Evolutionary conservation across 2,888 invertebrate species (phyloP).

Genomic region (Acanthosepion pharaonis): DNA sequence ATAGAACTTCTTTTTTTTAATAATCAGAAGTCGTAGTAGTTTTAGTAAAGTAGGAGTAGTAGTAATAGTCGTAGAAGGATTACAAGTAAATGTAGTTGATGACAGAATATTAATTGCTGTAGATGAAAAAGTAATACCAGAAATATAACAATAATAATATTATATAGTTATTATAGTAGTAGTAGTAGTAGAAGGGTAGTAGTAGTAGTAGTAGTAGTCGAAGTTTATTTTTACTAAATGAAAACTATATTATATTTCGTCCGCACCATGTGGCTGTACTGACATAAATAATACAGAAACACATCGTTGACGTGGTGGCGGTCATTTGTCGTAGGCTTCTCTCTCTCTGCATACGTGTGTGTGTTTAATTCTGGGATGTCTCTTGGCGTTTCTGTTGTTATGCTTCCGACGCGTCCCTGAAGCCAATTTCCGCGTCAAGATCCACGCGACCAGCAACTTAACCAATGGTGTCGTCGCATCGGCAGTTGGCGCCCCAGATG

Average conservation of each 20-base stretch:
- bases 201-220: neutral
- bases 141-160: neutral
- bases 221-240: neutral
- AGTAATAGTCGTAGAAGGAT: neutral
- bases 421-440: neutral
- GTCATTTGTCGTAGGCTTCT: neutral
- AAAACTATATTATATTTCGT: neutral
- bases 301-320: slow-evolving; percentile 2
- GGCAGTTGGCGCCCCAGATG: slow-evolving; percentile 47
- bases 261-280: neutral
- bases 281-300: neutral
- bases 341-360: neutral
- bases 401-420: neutral
- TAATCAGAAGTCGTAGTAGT: neutral
- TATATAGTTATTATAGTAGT: neutral
- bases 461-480: slow-evolving; percentile 42
- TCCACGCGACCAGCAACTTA: neutral
- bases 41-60: neutral
- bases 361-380: neutral
- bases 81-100: neutral
- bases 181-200: neutral
- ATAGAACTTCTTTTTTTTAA: neutral
- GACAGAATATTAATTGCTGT: neutral
- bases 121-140: neutral
- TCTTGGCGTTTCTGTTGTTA: neutral